A percentile compares a stretch with the other conserved stretches of the same genome.
Evolutionary conservation across 2,797 vertebrate genomes (phyloP).

Genomic region (Macropodus opercularis): DNA sequence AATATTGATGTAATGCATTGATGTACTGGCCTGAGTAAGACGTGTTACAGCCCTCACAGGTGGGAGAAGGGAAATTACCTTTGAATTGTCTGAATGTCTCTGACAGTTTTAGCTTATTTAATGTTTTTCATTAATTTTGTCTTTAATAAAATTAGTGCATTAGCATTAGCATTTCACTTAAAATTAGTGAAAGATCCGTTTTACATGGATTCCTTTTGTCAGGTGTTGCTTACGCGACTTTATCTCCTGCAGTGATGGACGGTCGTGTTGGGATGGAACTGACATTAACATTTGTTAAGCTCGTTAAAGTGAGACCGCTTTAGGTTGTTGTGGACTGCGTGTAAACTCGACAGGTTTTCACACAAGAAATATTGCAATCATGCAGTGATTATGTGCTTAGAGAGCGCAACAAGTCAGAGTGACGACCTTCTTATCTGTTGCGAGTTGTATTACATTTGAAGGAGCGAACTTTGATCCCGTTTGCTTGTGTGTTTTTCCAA

Average conservation of each 20-base stretch:
- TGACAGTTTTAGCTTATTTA: too few species aligned
- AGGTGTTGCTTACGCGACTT: background rate
- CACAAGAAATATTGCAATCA: conserved; percentile 38
- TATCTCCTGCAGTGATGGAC: conserved; percentile 15
- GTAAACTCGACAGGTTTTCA: background rate
- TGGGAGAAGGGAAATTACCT: too few species aligned
- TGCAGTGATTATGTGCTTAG: conserved; percentile 44
- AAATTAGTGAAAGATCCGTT: background rate
- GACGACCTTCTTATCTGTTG: conserved; percentile 65
- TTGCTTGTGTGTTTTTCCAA: conserved; percentile 73
- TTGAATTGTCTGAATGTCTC: too few species aligned
- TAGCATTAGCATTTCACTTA: background rate
- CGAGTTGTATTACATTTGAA: conserved; percentile 62
- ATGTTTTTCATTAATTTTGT: background rate
- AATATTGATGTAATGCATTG: too few species aligned
- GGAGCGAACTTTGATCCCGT: conserved; percentile 69
- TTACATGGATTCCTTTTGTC: background rate
- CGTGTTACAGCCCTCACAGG: too few species aligned
- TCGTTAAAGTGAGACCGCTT: conserved; percentile 12
- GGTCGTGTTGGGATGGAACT: background rate
- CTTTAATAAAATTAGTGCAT: background rate
- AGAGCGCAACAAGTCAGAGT: conserved; percentile 30
- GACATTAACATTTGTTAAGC: background rate
- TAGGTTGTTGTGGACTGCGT: background rate
- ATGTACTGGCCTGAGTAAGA: too few species aligned